These are phyloP conservation scores for Amblyopsis hoosieri DNA, from an alignment of 2,797 vertebrate genomes.

Conservation along the genomic window DNA sequence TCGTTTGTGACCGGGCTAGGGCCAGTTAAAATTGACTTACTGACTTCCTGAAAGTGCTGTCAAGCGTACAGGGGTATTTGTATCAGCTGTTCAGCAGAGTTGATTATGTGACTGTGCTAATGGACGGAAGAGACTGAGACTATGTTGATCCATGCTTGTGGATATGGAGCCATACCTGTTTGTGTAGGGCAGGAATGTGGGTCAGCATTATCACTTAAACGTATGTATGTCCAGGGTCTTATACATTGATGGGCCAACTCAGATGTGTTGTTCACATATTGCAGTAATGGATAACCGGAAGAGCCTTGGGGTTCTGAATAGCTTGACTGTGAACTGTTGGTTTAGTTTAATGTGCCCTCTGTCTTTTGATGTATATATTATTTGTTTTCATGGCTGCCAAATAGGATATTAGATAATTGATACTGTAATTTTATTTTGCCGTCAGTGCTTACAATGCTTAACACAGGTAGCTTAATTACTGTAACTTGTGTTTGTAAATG, in stretches of 20 bases:
- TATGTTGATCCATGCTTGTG: not conserved
- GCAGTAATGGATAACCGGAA: not conserved
- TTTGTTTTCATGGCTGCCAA: not conserved
- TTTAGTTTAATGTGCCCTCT: not conserved
- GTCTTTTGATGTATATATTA: not conserved
- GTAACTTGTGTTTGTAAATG: too few species aligned
- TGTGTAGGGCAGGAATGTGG: not conserved
- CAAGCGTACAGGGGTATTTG: too few species aligned
- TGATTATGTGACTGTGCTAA: too few species aligned
- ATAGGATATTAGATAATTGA: not conserved
- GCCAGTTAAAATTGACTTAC: too few species aligned
- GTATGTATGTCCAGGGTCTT: not conserved
- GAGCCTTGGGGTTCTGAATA: not conserved
- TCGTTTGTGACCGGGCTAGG: too few species aligned
- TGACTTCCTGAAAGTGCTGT: too few species aligned
- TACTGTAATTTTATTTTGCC: too few species aligned
- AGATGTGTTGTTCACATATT: not conserved
- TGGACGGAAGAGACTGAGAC: too few species aligned
- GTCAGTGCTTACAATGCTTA: too few species aligned
- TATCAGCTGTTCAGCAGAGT: too few species aligned
- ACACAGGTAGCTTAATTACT: too few species aligned
- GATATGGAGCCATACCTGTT: not conserved
- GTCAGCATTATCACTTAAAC: not conserved
- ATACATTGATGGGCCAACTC: not conserved
- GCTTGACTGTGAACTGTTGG: not conserved